Evolutionary conservation across 2,113 vertebrate species (phyloP).

Genomic region (Crotalus viridis): DNA sequence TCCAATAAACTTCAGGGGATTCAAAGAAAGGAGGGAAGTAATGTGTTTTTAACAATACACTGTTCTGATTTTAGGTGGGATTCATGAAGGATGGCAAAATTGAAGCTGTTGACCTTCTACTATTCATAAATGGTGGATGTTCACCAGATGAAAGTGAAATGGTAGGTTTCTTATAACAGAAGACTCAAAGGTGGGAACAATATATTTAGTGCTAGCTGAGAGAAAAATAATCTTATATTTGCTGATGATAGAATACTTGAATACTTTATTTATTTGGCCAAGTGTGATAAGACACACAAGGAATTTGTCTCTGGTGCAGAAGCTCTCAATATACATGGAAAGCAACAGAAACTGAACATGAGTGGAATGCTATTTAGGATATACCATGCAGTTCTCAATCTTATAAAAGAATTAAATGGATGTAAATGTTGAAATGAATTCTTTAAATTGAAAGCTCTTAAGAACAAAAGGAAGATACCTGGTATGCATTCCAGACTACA

Average conservation of each 20-base stretch:
- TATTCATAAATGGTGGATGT: slow-evolving; percentile 77
- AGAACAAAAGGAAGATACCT: background rate
- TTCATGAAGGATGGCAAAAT: slow-evolving; percentile 80
- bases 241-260: slow-evolving; percentile 1
- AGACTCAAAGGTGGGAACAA: background rate
- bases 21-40: background rate
- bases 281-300: background rate
- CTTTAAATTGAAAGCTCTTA: background rate
- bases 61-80: slow-evolving; percentile 73
- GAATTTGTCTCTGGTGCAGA: background rate
- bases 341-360: too few relatives aligned
- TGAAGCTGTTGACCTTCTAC: slow-evolving; percentile 75
- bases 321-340: too few relatives aligned
- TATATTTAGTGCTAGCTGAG: slow-evolving; percentile 5
- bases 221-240: background rate
- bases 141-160: slow-evolving; percentile 70
- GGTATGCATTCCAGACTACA: background rate
- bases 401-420: background rate
- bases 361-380: background rate
- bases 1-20: background rate
- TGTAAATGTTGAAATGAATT: background rate
- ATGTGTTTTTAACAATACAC: background rate
- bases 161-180: slow-evolving; percentile 57
- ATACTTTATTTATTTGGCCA: background rate
- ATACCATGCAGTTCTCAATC: background rate